Percentiles rank a stretch among this genome's conserved stretches.
Evolutionary conservation across 2,888 invertebrate species (phyloP).

Genomic region (Melolontha melolontha): DNA sequence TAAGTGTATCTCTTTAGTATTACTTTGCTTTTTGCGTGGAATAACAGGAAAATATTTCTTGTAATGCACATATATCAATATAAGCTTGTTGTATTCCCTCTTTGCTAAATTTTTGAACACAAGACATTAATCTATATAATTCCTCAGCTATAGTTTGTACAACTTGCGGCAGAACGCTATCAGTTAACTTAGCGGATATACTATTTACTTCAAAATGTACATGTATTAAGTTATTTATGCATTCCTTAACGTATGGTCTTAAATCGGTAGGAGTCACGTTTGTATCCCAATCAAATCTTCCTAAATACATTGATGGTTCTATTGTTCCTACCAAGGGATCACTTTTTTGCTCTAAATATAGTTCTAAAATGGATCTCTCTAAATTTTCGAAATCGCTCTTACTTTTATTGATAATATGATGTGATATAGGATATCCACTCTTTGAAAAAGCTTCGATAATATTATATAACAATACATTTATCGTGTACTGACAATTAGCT

Average conservation of each 20-base stretch:
- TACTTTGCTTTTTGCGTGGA: slow-evolving; percentile 76
- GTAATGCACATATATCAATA: slow-evolving; percentile 79
- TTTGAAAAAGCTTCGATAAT: slow-evolving; percentile 76
- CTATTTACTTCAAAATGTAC: slow-evolving; percentile 85
- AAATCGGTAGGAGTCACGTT: slow-evolving; percentile 82
- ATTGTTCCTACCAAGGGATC: slow-evolving; percentile 96
- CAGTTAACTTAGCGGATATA: slow-evolving; percentile 82
- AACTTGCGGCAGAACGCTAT: slow-evolving; percentile 79
- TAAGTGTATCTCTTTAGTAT: slow-evolving; percentile 48
- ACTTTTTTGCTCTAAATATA: slow-evolving; percentile 89
- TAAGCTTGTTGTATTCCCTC: slow-evolving; percentile 83
- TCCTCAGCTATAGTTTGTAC: slow-evolving; percentile 95
- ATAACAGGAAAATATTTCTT: slow-evolving; percentile 74
- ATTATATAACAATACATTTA: slow-evolving; percentile 78
- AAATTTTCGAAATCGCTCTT: slow-evolving; percentile 73
- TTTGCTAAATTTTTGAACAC: slow-evolving; percentile 77
- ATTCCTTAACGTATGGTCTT: slow-evolving; percentile 89
- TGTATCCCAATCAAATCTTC: slow-evolving; percentile 86
- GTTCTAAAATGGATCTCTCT: slow-evolving; percentile 78
- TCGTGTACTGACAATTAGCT: slow-evolving; percentile 90
- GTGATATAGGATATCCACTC: slow-evolving; percentile 80
- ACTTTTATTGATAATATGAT: slow-evolving; percentile 70
- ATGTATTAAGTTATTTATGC: slow-evolving; percentile 83
- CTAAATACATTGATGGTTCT: slow-evolving; percentile 95
- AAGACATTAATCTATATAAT: slow-evolving; percentile 86